Conservation (phyloP, 1,140 invertebrate genomes). For the Watersipora subatra region DNA sequence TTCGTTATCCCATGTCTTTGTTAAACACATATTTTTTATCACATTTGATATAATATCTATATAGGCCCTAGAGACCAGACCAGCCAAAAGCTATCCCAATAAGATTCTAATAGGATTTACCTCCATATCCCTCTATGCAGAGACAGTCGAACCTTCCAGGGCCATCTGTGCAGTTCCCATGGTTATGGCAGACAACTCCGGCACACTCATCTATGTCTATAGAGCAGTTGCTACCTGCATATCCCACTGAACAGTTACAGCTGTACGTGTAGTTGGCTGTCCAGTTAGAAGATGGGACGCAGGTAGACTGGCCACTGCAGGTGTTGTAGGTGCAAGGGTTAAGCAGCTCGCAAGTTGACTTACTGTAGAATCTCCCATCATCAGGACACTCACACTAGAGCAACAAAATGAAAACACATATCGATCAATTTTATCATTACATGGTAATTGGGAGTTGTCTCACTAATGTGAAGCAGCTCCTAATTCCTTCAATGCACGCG, state of each 20-base stretch:
- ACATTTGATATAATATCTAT: too few relatives aligned
- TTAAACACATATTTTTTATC: too few relatives aligned
- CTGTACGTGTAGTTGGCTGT: conserved; percentile 19
- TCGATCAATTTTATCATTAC: too few relatives aligned
- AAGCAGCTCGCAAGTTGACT: conserved; percentile 25
- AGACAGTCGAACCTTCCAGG: conserved; percentile 18
- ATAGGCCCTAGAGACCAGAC: too few relatives aligned
- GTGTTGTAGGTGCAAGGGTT: conserved; percentile 70
- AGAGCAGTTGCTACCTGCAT: conserved; percentile 13
- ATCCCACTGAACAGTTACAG: conserved; percentile 20
- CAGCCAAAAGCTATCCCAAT: too few relatives aligned
- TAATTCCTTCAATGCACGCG: too few relatives aligned
- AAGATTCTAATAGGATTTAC: conserved; percentile 55
- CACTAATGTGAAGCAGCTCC: too few relatives aligned
- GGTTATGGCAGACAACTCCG: conserved; percentile 5
- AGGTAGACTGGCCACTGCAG: conserved; percentile 50
- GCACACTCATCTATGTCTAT: conserved; percentile 7
- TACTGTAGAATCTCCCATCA: conserved; percentile 46
- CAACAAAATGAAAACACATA: too few relatives aligned
- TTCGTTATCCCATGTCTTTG: too few relatives aligned
- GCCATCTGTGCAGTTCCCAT: conserved; percentile 12
- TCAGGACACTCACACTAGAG: conserved; percentile 19
- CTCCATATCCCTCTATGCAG: conserved; percentile 19
- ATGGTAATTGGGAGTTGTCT: too few relatives aligned
- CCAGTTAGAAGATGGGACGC: conserved; percentile 10